Base-by-base conservation (phyloP, 2,888 invertebrate species). In the Drosophila formosana region DNA sequence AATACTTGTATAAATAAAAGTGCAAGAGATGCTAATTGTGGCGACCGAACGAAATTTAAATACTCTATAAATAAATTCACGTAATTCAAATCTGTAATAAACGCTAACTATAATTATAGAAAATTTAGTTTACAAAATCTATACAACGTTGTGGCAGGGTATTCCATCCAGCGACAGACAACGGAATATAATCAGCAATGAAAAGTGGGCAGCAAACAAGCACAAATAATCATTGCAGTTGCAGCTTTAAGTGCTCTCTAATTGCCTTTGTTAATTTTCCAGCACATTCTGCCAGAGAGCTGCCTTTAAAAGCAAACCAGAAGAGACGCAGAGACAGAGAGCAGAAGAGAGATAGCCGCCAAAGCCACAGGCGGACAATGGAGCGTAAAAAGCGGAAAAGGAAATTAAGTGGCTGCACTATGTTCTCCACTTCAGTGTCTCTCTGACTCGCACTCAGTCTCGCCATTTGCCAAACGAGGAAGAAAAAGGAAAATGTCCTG, bases 231-330 rank as follows among this genome's bases (percentile, higher is more conserved):
- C 62, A 66, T 70, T 69, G 58, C 56, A 52, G 63, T 57, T 61
- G 52, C 67, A 46, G 63, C 78, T 78, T 76, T 62, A 80, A 80
- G 80, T 74, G 74, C 66, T 58, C 37, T 68, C 71, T 84, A 83
- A 84, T 86, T 84, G 86, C 80, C 78, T 53, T 72, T 82, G 83
- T 83, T 82, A 74, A 80, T 83, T 79, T 73, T 77, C 57, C 51
- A 74, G 72, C 67, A 80, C 74, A 72, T 80, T 81, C 76, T 65
- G 76, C 45, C 55, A 56, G 45, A 11, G 37, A 11, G 66, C 46
- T 46, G 53, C 37, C 66, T 61, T 76, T 69, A 72, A 75, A 65
- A 30, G 50, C 50, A 34, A 13, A 32, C 39, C 6, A 30, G 8
- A 7, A 28, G 8, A 13, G 46, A 8, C 9, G 18, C n/a, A 5